phyloP scores from a whole-genome alignment of 2,888 invertebrate species.

The Hedychridium roseum region DNA sequence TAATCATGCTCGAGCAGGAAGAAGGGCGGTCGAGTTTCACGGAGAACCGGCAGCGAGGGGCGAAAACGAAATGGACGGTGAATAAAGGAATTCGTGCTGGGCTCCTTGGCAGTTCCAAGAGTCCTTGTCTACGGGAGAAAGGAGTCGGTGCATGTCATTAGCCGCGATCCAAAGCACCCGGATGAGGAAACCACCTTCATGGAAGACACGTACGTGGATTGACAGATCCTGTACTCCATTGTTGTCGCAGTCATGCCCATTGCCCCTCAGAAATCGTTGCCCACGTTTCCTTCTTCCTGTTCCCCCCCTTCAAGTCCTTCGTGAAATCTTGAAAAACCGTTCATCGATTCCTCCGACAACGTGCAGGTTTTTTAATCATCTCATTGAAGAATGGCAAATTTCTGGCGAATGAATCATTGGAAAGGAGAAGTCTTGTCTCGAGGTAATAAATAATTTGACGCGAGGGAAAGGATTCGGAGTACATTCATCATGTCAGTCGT shows the following conservation, averaged over 20 bases:
- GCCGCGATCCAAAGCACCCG: conserved; percentile 54
- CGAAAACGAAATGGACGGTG: conserved; percentile 26
- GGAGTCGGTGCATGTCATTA: conserved; percentile 61
- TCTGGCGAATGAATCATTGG: too few relatives aligned
- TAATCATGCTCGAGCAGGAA: conserved; percentile 59
- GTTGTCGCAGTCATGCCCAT: conserved; percentile 59
- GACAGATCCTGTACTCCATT: conserved; percentile 60
- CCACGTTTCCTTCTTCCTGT: too few relatives aligned
- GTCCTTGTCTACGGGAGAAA: conserved; percentile 35
- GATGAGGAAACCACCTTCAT: conserved; percentile 58
- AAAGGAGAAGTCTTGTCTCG: too few relatives aligned
- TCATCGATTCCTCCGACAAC: too few relatives aligned
- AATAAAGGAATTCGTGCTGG: conserved; percentile 36
- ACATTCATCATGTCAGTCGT: background rate
- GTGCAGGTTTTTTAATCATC: too few relatives aligned
- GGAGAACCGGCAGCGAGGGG: conserved; percentile 14
- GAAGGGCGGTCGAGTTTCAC: conserved; percentile 37
- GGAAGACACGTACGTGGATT: conserved; percentile 59
- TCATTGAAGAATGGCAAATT: too few relatives aligned
- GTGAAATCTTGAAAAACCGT: too few relatives aligned
- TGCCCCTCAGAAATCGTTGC: conserved; percentile 48
- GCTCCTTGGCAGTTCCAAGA: conserved; percentile 40
- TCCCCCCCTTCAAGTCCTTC: too few relatives aligned
- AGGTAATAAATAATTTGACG: background rate
- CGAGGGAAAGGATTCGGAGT: background rate